A percentile compares a stretch with the other conserved stretches of the same genome.
phyloP scores from a whole-genome alignment of 2,113 vertebrate genomes.

The Cathartes aura region DNA sequence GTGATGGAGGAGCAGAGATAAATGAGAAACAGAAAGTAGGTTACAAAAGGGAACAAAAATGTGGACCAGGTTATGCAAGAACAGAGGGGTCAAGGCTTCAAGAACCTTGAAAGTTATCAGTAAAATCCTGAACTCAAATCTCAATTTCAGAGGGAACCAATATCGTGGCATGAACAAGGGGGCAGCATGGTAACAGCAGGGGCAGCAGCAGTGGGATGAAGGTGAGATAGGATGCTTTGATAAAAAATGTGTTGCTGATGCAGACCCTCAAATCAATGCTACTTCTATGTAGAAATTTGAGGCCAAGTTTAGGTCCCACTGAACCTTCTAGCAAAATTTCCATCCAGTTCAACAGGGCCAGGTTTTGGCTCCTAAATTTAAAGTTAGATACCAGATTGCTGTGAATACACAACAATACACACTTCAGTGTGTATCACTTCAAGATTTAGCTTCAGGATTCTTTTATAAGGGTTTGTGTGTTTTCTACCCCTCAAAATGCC shows the following conservation, averaged over 20 bases:
- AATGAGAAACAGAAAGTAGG: constrained; percentile 50
- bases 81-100: constrained; percentile 43
- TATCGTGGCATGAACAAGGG: neutral
- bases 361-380: neutral
- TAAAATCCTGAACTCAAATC: constrained; percentile 19
- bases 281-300: neutral
- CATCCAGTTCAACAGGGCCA: neutral
- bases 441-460: neutral
- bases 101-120: constrained; percentile 2
- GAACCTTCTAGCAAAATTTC: neutral
- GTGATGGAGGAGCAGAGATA: neutral
- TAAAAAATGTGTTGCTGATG: neutral
- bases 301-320: neutral
- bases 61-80: constrained; percentile 27
- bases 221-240: neutral
- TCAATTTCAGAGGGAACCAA: neutral
- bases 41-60: constrained; percentile 23
- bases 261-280: neutral
- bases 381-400: neutral
- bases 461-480: neutral
- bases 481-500: neutral
- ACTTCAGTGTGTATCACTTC: neutral
- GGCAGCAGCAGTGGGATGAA: neutral
- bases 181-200: constrained; percentile 1
- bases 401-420: neutral